Conservation (phyloP, 2,888 invertebrate genomes). For the Gymnosoma rotundatum region DNA sequence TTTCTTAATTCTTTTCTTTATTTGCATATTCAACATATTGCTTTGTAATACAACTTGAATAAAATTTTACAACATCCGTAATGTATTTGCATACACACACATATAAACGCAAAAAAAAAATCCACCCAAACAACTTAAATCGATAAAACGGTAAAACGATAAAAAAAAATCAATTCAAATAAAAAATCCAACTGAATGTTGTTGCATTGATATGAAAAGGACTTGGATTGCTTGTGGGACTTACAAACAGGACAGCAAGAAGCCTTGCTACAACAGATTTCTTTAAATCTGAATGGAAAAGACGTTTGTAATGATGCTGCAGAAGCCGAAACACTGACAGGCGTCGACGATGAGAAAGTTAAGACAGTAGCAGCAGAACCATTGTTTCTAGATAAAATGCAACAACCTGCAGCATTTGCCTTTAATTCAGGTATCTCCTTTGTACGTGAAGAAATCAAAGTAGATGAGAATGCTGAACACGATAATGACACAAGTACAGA, state of each 20-base stretch:
- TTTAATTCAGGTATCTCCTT: conserved; percentile 78
- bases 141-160: conserved; percentile 3
- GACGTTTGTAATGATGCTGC: conserved; percentile 5
- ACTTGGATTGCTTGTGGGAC: conserved; percentile 79
- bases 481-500: conserved; percentile 55
- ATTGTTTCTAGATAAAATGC: conserved; percentile 70
- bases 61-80: not conserved
- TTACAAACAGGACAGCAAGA: conserved; percentile 76
- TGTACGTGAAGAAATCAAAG: conserved; percentile 68
- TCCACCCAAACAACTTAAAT: conserved; percentile 23
- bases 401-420: conserved; percentile 73
- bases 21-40: not conserved
- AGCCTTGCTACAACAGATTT: conserved; percentile 77
- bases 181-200: not conserved
- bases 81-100: not conserved
- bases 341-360: conserved; percentile 68
- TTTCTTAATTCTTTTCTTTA: not conserved
- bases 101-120: not conserved
- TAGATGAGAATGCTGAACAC: conserved; percentile 28
- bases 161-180: conserved; percentile 15
- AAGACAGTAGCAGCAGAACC: conserved; percentile 2
- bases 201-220: conserved; percentile 69
- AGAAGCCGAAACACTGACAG: conserved; percentile 15
- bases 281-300: conserved; percentile 61
- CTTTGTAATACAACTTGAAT: not conserved